phyloP scores from a whole-genome alignment of 1,140 invertebrate genomes.

The Andrena cerasifolii region DNA sequence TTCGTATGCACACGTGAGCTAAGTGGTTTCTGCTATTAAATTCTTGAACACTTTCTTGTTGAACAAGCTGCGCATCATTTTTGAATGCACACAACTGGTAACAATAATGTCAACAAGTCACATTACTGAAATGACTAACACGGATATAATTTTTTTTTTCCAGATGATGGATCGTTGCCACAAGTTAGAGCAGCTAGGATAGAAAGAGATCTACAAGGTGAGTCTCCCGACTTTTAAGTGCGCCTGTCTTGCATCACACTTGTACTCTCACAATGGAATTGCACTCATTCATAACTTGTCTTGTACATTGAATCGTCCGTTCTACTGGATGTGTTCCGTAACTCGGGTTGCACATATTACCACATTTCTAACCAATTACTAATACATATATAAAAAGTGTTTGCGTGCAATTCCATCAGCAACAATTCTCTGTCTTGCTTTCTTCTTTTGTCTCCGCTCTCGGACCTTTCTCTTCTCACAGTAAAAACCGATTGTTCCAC shows the following conservation, averaged over 20 bases:
- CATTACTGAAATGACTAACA: not conserved
- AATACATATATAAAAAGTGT: not conserved
- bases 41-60: too few relatives aligned
- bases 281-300: not conserved
- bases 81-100: not conserved
- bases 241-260: constrained; percentile 45
- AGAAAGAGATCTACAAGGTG: constrained; percentile 68
- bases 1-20: too few relatives aligned
- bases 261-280: constrained; percentile 22
- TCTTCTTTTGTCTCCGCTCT: constrained; percentile 58
- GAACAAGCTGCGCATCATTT: not conserved
- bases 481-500: constrained; percentile 40
- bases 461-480: constrained; percentile 50
- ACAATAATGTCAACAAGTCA: not conserved
- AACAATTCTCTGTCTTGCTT: constrained; percentile 41
- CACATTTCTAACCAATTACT: not conserved
- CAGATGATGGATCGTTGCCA: constrained; percentile 55
- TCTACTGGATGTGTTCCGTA: not conserved
- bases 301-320: not conserved
- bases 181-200: constrained; percentile 60
- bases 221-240: not conserved
- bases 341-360: too few relatives aligned
- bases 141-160: constrained; percentile 41
- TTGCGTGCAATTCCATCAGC: constrained; percentile 32
- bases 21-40: too few relatives aligned